Conservation (phyloP, 2,113 vertebrate species). For the Amia ocellicauda region DNA sequence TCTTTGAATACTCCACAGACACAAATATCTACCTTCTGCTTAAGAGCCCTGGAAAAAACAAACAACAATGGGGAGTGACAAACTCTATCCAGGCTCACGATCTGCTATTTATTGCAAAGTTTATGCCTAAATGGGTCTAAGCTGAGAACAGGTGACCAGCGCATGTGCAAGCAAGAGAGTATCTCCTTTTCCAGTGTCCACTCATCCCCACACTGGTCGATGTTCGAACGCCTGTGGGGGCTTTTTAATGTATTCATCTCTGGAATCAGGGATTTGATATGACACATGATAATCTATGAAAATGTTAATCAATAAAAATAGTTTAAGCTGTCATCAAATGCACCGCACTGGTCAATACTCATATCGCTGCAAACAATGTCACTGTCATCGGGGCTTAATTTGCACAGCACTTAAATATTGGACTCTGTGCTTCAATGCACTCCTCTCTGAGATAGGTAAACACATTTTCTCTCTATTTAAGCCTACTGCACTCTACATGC, state of each 20-base stretch:
- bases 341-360: conserved; percentile 91
- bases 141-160: conserved; percentile 83
- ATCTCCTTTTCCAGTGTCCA: conserved; percentile 52
- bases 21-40: conserved; percentile 31
- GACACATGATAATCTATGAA: conserved; percentile 99
- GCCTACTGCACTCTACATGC: conserved; percentile 83
- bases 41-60: conserved; percentile 40
- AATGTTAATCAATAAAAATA: conserved; percentile 99
- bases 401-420: conserved; percentile 95
- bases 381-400: conserved; percentile 95
- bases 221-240: conserved; percentile 68
- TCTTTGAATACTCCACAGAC: conserved; percentile 40
- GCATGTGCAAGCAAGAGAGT: conserved; percentile 62
- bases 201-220: conserved; percentile 61
- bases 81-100: conserved; percentile 52
- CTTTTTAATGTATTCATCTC: conserved; percentile 90
- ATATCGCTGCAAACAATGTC: conserved; percentile 94
- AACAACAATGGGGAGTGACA: conserved; percentile 49
- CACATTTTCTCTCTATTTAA: conserved; percentile 95
- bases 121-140: conserved; percentile 86
- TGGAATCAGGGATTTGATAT: conserved; percentile 88
- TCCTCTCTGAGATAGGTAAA: conserved; percentile 87
- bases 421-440: conserved; percentile 88
- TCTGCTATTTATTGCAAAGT: conserved; percentile 90
- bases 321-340: conserved; percentile 96